Conservation (phyloP, 2,888 invertebrate species). For the Heliconius cydno region DNA sequence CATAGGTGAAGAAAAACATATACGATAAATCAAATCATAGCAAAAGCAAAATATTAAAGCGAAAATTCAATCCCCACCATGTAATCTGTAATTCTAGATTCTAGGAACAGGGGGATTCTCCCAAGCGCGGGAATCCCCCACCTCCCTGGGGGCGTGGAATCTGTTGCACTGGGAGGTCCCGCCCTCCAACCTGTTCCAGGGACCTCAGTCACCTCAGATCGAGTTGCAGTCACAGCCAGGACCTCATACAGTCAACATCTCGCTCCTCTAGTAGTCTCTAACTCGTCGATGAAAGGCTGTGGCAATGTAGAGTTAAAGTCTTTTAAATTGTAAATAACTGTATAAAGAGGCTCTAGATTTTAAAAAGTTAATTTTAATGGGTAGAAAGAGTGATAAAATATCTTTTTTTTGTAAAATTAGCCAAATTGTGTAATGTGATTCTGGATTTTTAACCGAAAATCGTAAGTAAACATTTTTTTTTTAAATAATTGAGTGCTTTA, state of each 20-base stretch:
- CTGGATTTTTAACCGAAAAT: background rate
- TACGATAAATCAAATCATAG: background rate
- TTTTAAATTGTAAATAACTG: background rate
- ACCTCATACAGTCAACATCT: background rate
- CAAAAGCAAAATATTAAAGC: background rate
- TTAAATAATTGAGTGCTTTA: background rate
- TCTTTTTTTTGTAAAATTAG: background rate
- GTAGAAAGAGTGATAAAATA: background rate
- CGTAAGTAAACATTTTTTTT: constrained; percentile 4
- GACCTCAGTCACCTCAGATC: constrained; percentile 9
- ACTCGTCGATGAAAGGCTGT: background rate
- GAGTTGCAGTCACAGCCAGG: constrained; percentile 19
- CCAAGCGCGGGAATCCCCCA: background rate
- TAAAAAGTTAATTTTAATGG: background rate
- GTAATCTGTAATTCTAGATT: constrained; percentile 22
- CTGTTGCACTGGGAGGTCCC: constrained; percentile 20
- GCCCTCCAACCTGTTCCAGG: constrained; percentile 15
- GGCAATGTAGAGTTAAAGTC: background rate
- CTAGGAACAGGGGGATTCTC: constrained; percentile 18
- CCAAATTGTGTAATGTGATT: constrained; percentile 11
- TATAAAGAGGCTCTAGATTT: background rate
- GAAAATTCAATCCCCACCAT: background rate
- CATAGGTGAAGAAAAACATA: background rate
- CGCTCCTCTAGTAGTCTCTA: background rate
- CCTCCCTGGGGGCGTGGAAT: constrained; percentile 2